A percentile compares a stretch with the other conserved stretches of the same genome.
Evolutionary conservation across 2,113 vertebrate species (phyloP).

Genomic region (Malurus elegans): DNA sequence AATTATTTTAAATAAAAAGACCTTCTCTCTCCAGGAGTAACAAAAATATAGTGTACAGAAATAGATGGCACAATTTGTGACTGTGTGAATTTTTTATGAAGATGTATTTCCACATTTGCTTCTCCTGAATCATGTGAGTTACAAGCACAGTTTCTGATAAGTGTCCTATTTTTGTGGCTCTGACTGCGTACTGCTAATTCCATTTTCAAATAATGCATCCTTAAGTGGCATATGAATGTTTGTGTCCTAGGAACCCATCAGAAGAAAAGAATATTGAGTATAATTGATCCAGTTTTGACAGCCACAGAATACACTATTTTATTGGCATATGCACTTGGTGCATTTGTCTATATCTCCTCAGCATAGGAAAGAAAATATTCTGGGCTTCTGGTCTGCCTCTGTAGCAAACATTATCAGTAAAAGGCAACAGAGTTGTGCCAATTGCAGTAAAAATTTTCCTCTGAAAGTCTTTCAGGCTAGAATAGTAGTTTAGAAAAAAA

Average conservation of each 20-base stretch:
- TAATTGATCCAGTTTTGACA: not conserved
- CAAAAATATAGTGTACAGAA: conserved; percentile 21
- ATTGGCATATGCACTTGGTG: not conserved
- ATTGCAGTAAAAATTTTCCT: not conserved
- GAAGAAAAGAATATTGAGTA: not conserved
- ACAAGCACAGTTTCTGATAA: conserved; percentile 25
- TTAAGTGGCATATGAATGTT: not conserved
- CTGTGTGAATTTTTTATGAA: conserved; percentile 63
- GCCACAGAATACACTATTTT: not conserved
- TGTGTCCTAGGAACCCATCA: not conserved
- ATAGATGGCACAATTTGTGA: conserved; percentile 57
- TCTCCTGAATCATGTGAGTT: conserved; percentile 36
- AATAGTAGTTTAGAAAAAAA: not conserved
- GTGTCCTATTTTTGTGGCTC: conserved; percentile 16
- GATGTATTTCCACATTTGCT: conserved; percentile 42
- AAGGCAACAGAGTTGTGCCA: not conserved
- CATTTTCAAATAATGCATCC: conserved; percentile 10
- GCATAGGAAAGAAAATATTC: not conserved
- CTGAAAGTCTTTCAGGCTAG: not conserved
- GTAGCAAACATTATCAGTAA: not conserved
- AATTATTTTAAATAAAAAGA: conserved; percentile 60
- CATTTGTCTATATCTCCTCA: not conserved
- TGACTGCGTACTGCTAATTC: conserved; percentile 2
- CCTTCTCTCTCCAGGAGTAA: conserved; percentile 7
- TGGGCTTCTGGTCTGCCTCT: not conserved